Base-by-base conservation (phyloP, 2,888 invertebrate species). In the Apeira syringaria region DNA sequence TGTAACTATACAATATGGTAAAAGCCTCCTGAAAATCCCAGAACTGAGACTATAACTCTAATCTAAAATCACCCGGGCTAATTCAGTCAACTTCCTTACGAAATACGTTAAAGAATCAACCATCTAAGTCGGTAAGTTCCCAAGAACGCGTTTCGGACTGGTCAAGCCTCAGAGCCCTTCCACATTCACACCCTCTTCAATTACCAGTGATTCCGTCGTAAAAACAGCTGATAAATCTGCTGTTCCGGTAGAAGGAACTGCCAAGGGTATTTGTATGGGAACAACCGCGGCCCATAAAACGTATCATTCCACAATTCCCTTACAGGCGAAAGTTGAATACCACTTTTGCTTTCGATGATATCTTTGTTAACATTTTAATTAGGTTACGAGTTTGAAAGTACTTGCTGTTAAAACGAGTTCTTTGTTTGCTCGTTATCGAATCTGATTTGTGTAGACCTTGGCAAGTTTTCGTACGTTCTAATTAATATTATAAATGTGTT, bases 141-240 rank as follows among this genome's bases (percentile, higher is more conserved):
- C 20, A 20, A 20, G 20, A 20, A 7, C 7, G 1, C 20, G 1
- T 7, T 20, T 20, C 7, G 20, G 20, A 20, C 20, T 20, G 7
- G 20, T 20, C 20, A 20, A 20, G 20, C 7, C 7, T 20, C 34
- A 13, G 11, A 10, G 28, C 37, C 47, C 37, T 44, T 26, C 22
- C 18, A 40, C 38, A 32, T 47, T 37, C 40, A 33, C 59, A 52
- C 59, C 59, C 64, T 56, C 54, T 50, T 43, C 59, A 59, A 61
- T 56, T 57, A 45, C 41, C 38, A 38, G 47, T 51, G 49, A 53
- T 43, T 55, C 60, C 58, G 61, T 20, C 24, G 24, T 20, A 38
- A 70, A 77, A 74, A 69, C 77, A 68, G 61, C 72, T 77, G 80
- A 82, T 75, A 59, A 67, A 68, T 66, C 61, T 64, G 52, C 41